phyloP scores from a whole-genome alignment of 2,797 vertebrate species.

The Alosa sapidissima region DNA sequence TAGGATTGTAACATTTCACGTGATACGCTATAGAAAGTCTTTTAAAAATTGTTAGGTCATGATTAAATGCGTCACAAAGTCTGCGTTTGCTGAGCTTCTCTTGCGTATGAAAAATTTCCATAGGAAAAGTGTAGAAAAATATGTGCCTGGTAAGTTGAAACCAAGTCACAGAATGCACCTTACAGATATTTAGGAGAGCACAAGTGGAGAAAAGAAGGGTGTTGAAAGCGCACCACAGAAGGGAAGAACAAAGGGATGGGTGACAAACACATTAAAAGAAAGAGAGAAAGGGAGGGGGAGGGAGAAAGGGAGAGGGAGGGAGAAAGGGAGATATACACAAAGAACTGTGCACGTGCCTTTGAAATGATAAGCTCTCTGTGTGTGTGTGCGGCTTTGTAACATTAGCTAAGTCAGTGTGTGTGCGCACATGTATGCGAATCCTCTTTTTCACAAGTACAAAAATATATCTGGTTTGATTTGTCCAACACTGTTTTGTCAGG shows the following conservation, averaged over 20 bases:
- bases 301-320: neutral
- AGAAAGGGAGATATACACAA: neutral
- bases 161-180: conserved; percentile 58
- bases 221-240: conserved; percentile 43
- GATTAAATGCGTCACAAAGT: conserved; percentile 1
- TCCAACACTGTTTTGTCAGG: conserved; percentile 33
- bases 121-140: conserved; percentile 67
- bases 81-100: conserved; percentile 7
- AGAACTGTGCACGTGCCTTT: conserved; percentile 13
- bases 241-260: conserved; percentile 34
- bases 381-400: conserved; percentile 22
- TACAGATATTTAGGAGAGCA: conserved; percentile 44
- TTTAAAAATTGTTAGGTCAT: neutral
- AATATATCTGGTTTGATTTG: conserved; percentile 57
- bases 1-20: neutral
- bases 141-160: conserved; percentile 50
- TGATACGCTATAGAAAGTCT: neutral
- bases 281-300: conserved; percentile 25
- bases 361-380: conserved; percentile 22
- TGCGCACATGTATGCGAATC: conserved; percentile 54
- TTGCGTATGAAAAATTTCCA: conserved; percentile 46
- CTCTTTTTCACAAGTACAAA: conserved; percentile 62
- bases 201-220: conserved; percentile 44
- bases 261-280: neutral
- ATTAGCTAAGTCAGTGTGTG: conserved; percentile 6